phyloP scores from a whole-genome alignment of 2,888 invertebrate species.

The Leptinotarsa rubiginosa region DNA sequence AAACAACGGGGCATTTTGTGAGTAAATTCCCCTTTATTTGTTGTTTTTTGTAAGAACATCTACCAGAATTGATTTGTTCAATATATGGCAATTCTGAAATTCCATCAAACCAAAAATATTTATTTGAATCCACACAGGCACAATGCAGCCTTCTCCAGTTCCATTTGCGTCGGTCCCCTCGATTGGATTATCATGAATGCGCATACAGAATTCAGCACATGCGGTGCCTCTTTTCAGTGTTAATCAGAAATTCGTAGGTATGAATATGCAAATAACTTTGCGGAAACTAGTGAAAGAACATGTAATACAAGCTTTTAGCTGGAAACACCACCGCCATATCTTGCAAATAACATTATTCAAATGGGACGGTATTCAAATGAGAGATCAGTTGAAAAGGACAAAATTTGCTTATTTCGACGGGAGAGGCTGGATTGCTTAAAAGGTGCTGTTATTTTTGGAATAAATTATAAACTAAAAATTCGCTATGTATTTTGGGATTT shows the following conservation, averaged over 20 bases:
- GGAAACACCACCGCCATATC: conserved; percentile 49
- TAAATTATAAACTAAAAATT: not conserved
- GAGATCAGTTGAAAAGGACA: conserved; percentile 40
- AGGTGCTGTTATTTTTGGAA: conserved; percentile 9
- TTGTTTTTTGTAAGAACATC: too few species aligned
- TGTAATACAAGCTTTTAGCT: conserved; percentile 54
- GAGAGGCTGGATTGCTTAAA: not conserved
- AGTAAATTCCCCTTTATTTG: too few species aligned
- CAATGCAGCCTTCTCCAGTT: not conserved
- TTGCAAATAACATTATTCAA: conserved; percentile 54
- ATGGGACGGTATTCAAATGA: conserved; percentile 49
- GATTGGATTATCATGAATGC: conserved; percentile 43
- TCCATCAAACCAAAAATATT: not conserved
- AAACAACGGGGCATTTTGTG: too few species aligned
- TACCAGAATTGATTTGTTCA: too few species aligned
- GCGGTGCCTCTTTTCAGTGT: conserved; percentile 51
- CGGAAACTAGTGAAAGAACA: conserved; percentile 51
- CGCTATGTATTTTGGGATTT: not conserved
- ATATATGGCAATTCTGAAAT: not conserved
- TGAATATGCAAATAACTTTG: conserved; percentile 55
- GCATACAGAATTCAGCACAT: conserved; percentile 48
- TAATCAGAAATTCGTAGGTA: conserved; percentile 52
- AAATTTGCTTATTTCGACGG: conserved; percentile 19
- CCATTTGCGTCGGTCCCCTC: conserved; percentile 4
- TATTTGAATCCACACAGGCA: not conserved